A percentile compares a stretch with the other conserved stretches of the same genome.
Conservation (phyloP, 2,888 invertebrate species). For the Nasonovia ribisnigri region DNA sequence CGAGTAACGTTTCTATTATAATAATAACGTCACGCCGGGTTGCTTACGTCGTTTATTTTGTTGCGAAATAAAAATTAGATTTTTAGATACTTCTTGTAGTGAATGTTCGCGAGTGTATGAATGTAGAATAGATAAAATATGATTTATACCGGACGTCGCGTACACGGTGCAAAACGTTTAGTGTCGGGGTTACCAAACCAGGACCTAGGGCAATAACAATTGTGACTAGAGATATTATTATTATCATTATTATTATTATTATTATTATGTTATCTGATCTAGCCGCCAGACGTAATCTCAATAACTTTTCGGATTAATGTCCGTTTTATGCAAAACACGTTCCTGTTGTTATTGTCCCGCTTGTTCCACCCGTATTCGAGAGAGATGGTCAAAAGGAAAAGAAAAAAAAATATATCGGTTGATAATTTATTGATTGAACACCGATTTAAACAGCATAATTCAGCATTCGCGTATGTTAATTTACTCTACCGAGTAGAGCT, state of each 20-base stretch:
- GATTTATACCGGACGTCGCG: constrained; percentile 15
- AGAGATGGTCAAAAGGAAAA: neutral
- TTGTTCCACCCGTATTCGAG: neutral
- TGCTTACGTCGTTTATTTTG: neutral
- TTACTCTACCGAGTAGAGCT: neutral
- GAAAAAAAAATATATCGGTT: neutral
- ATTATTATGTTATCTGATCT: constrained; percentile 30
- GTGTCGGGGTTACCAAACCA: neutral
- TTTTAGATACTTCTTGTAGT: neutral
- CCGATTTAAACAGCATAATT: neutral
- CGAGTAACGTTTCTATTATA: neutral
- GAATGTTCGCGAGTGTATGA: neutral
- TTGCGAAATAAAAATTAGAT: neutral
- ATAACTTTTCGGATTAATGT: constrained; percentile 42
- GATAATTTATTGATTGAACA: constrained; percentile 10
- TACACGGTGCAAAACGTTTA: constrained; percentile 15
- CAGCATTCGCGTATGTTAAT: neutral
- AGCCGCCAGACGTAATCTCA: constrained; percentile 27
- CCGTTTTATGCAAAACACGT: constrained; percentile 34
- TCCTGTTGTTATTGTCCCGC: neutral
- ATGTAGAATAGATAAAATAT: neutral
- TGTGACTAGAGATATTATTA: constrained; percentile 12
- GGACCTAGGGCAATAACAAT: constrained; percentile 22
- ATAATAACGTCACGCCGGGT: neutral
- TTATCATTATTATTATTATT: no score